These are phyloP conservation scores for Acrobasis consociella DNA, from an alignment of 2,888 invertebrate genomes.

Conservation along the genomic window DNA sequence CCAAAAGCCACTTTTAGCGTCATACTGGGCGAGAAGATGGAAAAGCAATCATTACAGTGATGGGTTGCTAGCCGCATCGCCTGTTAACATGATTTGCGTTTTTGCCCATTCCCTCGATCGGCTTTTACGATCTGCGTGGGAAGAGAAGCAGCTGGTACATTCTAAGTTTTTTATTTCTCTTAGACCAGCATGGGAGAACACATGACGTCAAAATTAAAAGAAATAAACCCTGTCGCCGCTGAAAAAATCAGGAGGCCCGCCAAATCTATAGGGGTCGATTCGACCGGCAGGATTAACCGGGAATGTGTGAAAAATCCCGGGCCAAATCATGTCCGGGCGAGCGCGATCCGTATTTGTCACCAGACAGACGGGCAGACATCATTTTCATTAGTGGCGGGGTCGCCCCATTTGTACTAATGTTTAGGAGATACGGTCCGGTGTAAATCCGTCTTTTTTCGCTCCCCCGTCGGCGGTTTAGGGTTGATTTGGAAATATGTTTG, in stretches of 20 bases:
- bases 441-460: conserved; percentile 28
- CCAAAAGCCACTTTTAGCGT: too few species aligned
- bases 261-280: conserved; percentile 33
- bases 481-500: conserved; percentile 25
- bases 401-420: conserved; percentile 40
- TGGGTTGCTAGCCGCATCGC: too few species aligned
- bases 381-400: conserved; percentile 35
- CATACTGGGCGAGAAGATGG: too few species aligned
- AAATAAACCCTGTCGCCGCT: conserved; percentile 14
- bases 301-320: conserved; percentile 37
- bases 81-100: too few species aligned
- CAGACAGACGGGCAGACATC: conserved; percentile 35
- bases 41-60: too few species aligned
- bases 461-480: conserved; percentile 25
- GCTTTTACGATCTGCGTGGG: too few species aligned
- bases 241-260: conserved; percentile 11
- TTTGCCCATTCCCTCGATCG: too few species aligned
- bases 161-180: too few species aligned
- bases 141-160: too few species aligned
- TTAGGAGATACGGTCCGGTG: conserved; percentile 30
- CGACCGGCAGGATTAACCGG: conserved; percentile 30
- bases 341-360: conserved; percentile 35
- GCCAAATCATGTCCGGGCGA: conserved; percentile 30
- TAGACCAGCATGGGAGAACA: too few species aligned
- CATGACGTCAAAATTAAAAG: conserved; percentile 15